A percentile compares a stretch with the other conserved stretches of the same genome.
These are phyloP conservation scores for Psittacula echo DNA, from an alignment of 2,797 vertebrate species.

Conservation along the genomic window DNA sequence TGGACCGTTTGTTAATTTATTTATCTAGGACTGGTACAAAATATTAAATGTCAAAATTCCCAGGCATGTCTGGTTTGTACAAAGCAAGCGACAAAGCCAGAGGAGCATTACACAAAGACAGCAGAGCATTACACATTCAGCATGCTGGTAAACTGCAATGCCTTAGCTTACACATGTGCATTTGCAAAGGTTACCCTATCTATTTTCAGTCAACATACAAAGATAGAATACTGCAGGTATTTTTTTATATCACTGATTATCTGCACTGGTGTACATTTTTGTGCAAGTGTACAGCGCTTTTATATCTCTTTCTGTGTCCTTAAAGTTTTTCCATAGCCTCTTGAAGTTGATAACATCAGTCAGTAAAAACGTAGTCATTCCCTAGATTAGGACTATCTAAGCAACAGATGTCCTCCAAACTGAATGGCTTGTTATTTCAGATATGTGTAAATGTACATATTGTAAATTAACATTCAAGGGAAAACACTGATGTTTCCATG, in stretches of 20 bases:
- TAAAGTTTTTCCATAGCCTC: neutral
- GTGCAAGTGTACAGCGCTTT: neutral
- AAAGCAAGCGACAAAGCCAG: neutral
- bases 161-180: rapidly evolving
- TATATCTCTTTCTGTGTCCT: neutral
- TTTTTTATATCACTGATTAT: neutral
- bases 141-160: neutral
- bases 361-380: neutral
- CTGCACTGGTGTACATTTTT: neutral
- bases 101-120: neutral
- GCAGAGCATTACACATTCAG: neutral
- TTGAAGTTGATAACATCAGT: neutral
- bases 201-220: neutral
- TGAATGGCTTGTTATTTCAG: neutral
- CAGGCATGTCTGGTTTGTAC: neutral
- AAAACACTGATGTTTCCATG: neutral
- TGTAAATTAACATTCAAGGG: neutral
- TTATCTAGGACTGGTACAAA: neutral
- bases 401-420: neutral
- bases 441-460: neutral
- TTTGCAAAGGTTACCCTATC: neutral
- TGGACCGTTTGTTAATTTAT: neutral
- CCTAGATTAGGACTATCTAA: neutral
- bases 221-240: neutral
- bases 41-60: neutral